These are phyloP conservation scores for Andrena praecox DNA, from an alignment of 2,888 invertebrate species.

Conservation along the genomic window DNA sequence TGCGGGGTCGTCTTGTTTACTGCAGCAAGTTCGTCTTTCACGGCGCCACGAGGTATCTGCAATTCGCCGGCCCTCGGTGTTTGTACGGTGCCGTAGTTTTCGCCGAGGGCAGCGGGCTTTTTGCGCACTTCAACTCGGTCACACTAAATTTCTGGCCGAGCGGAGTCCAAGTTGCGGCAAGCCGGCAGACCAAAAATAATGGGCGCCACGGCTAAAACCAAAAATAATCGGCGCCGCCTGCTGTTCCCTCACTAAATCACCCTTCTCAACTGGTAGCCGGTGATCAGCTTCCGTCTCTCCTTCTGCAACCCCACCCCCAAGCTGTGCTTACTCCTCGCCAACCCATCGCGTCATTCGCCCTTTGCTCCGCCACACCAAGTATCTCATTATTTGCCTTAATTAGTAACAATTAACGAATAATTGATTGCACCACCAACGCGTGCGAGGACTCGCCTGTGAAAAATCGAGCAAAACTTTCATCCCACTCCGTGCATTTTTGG, in stretches of 20 bases:
- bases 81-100: constrained; percentile 46
- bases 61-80: constrained; percentile 50
- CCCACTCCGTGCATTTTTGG: too few relatives aligned
- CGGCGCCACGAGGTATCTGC: constrained; percentile 34
- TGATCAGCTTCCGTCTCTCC: constrained; percentile 72
- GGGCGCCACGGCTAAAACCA: constrained; percentile 79
- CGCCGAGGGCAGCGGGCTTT: constrained; percentile 59
- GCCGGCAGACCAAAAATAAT: constrained; percentile 77
- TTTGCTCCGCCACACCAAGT: constrained; percentile 42
- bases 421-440: constrained; percentile 72
- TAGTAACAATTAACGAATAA: constrained; percentile 81
- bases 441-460: neutral
- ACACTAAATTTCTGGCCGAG: constrained; percentile 74
- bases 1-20: constrained; percentile 15
- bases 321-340: constrained; percentile 18
- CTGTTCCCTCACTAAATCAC: constrained; percentile 81
- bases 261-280: constrained; percentile 70
- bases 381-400: constrained; percentile 82
- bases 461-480: neutral
- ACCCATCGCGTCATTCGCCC: constrained; percentile 51
- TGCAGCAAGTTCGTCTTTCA: constrained; percentile 35
- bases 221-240: constrained; percentile 83
- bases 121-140: constrained; percentile 68
- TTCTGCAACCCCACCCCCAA: constrained; percentile 36
- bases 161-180: constrained; percentile 68